Evolutionary conservation across 2,113 vertebrate genomes (phyloP).

Genomic region (Athene cunicularia): DNA sequence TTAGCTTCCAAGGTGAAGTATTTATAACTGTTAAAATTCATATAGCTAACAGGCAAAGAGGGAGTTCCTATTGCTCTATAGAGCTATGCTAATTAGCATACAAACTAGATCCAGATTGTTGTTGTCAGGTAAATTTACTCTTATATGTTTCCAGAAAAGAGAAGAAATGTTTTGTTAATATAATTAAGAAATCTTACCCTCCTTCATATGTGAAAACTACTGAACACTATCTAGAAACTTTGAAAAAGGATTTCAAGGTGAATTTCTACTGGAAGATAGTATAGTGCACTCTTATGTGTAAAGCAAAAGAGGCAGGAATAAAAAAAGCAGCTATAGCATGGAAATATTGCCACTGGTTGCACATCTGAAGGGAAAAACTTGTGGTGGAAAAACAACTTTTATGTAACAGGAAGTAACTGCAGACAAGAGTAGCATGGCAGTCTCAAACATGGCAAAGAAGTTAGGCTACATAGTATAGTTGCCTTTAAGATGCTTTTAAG

Average conservation of each 20-base stretch:
- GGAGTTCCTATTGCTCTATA: not conserved
- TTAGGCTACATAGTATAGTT: not conserved
- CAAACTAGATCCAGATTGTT: not conserved
- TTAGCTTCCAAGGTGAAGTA: not conserved
- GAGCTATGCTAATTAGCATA: not conserved
- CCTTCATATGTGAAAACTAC: not conserved
- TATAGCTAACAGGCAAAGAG: not conserved
- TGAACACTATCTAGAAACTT: not conserved
- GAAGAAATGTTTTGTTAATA: not conserved
- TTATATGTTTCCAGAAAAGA: not conserved
- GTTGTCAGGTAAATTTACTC: not conserved
- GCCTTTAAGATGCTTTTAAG: not conserved
- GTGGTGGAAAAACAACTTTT: not conserved
- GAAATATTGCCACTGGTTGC: not conserved
- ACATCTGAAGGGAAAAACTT: not conserved
- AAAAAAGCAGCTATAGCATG: not conserved
- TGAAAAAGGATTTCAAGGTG: not conserved
- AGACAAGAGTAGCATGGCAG: not conserved
- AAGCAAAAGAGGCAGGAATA: not conserved
- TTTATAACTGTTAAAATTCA: not conserved
- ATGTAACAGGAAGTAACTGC: not conserved
- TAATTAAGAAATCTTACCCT: not conserved
- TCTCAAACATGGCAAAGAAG: not conserved
- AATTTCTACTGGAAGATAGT: not conserved
- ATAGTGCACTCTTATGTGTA: not conserved